Base-by-base conservation (phyloP, 1,140 invertebrate genomes). In the Zaprionus tsacasi region DNA sequence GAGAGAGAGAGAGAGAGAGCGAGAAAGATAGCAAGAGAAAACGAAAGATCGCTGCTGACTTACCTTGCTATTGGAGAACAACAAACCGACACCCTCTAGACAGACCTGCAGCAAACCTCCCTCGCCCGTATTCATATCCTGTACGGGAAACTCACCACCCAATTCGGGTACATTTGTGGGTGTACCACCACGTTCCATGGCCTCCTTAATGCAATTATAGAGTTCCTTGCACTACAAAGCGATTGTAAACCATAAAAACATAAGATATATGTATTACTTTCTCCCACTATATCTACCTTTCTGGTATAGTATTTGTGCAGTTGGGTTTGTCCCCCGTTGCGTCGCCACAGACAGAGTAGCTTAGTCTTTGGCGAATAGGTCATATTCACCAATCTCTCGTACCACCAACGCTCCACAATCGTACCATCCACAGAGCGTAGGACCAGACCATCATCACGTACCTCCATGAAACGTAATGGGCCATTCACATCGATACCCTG, bases 51-150 rank as follows among this genome's bases (percentile, higher is more conserved):
- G 25, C 58, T 58, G 25, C 63, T 54, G 45, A 83, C 93, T 91
- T 96, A 99, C 99, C 98, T 99, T 99, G 96, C 98, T 99, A 93
- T 99, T 98, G 78, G 98, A 98, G 94, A 99, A 99, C 70, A 99
- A 96, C 71, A 99, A 95, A 78, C 98, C 98, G 86, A 99, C 98
- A 81, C 99, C 99, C 94, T 99, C 99, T 95, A 99, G 98, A 95
- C 98, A 99, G 85, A 99, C 98, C 95, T 99, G 98, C 64, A 99
- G 95, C 36, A 99, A 95, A 11, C 99, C 99, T 57, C 99, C 98
- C 93, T 99, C 98, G 27, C 98, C 98, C 3, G 98, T 97, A 83
- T 96, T 96, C 94, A 99, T 96, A 93, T 99, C 99, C 92, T 99
- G 98, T 25, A 99, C 97, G 1, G 99, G 98, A 94, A 99, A 99